Conservation (phyloP, 2,797 vertebrate species). For the Mus spretus region DNA sequence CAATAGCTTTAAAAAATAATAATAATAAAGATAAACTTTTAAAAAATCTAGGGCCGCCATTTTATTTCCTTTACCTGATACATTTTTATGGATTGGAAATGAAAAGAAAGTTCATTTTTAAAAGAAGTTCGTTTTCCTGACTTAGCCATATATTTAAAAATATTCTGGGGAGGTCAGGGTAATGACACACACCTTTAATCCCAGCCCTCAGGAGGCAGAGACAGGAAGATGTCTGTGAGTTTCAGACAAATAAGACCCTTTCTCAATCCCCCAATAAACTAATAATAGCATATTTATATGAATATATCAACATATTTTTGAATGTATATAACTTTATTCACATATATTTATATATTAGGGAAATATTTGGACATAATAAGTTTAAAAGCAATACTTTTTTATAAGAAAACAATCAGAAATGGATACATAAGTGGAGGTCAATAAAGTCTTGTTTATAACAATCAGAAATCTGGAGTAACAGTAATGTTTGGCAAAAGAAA, state of each 20-base stretch:
- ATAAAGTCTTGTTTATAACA: constrained; percentile 52
- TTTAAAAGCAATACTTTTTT: constrained; percentile 51
- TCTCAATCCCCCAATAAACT: neutral
- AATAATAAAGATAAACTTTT: neutral
- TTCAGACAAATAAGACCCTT: neutral
- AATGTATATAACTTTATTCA: neutral
- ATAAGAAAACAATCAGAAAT: constrained; percentile 57
- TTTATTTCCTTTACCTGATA: constrained; percentile 15
- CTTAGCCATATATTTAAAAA: constrained; percentile 17
- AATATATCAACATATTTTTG: neutral
- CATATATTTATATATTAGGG: neutral
- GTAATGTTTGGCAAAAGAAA: constrained; percentile 39
- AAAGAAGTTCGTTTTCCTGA: constrained; percentile 40
- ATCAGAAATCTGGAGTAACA: constrained; percentile 62
- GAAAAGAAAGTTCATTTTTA: constrained; percentile 27
- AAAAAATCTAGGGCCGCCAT: neutral
- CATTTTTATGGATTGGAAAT: constrained; percentile 8
- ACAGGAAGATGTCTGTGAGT: neutral
- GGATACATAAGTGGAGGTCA: constrained; percentile 48
- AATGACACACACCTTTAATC: neutral
- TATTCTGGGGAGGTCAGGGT: neutral
- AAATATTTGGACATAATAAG: constrained; percentile 42
- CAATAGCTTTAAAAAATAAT: neutral
- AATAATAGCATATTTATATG: neutral
- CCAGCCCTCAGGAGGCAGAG: neutral